Evolutionary conservation across 2,888 invertebrate species (phyloP).

Genomic region (Philhelius pedissequus): DNA sequence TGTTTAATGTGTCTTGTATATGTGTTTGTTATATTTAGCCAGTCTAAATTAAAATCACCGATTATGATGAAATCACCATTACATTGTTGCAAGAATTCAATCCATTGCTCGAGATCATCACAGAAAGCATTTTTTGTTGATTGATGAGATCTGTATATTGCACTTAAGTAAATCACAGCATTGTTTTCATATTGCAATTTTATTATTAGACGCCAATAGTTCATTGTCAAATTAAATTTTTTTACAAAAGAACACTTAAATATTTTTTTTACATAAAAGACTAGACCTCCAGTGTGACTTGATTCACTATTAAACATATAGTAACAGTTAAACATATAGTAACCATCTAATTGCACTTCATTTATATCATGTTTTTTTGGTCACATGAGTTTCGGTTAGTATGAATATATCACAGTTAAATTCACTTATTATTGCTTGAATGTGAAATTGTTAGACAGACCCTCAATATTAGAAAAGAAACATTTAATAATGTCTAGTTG

Average conservation of each 20-base stretch:
- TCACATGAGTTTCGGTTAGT: not conserved
- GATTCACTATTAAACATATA: not conserved
- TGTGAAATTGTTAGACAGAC: not conserved
- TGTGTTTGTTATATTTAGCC: too few relatives aligned
- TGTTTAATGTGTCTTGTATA: too few relatives aligned
- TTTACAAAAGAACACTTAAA: not conserved
- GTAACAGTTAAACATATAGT: too few relatives aligned
- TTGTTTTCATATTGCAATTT: not conserved
- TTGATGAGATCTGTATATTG: not conserved
- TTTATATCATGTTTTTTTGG: not conserved
- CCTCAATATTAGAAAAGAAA: not conserved
- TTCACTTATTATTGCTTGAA: too few relatives aligned
- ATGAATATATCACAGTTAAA: not conserved
- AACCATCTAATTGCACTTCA: not conserved
- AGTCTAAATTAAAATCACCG: too few relatives aligned
- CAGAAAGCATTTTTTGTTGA: not conserved
- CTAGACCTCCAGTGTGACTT: not conserved
- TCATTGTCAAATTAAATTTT: not conserved
- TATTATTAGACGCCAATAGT: not conserved
- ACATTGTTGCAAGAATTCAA: not conserved
- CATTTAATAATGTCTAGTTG: not conserved
- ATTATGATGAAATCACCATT: too few relatives aligned
- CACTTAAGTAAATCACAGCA: not conserved
- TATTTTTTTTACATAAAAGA: not conserved
- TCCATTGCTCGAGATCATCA: not conserved